Conservation (phyloP, 1,140 invertebrate genomes). For the Panagrolaimus sp. region DNA sequence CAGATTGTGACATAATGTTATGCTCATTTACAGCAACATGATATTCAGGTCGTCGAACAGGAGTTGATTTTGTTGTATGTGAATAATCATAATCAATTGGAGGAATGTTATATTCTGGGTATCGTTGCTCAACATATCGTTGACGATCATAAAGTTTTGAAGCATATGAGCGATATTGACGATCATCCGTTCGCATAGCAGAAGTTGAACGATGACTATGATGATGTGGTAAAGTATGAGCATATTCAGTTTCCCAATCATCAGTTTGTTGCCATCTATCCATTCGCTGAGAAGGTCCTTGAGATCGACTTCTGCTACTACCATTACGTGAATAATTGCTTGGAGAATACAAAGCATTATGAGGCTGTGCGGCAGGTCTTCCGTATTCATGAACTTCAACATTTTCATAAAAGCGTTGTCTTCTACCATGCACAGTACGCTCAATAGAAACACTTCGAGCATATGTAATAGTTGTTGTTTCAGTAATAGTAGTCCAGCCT, state of each 20-base stretch:
- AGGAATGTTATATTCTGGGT: background rate
- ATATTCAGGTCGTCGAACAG: background rate
- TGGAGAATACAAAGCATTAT: background rate
- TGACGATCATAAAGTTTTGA: background rate
- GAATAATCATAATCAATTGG: background rate
- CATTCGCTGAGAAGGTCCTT: background rate
- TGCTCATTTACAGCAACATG: background rate
- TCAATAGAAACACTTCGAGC: background rate
- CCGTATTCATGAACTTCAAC: slow-evolving; percentile 11
- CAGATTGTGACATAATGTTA: background rate
- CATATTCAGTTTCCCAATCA: background rate
- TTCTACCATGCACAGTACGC: background rate
- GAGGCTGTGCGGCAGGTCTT: background rate
- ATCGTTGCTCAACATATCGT: background rate
- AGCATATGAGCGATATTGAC: background rate
- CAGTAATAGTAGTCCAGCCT: background rate
- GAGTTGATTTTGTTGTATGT: background rate
- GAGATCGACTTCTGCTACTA: background rate
- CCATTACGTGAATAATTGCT: background rate
- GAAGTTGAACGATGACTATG: background rate
- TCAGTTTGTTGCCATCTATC: slow-evolving; percentile 10
- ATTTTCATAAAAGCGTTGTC: slow-evolving; percentile 8
- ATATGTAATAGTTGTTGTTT: background rate
- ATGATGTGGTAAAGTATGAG: background rate
- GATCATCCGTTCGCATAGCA: background rate